Conservation (phyloP, 2,888 invertebrate species). For the Frankliniella intonsa region DNA sequence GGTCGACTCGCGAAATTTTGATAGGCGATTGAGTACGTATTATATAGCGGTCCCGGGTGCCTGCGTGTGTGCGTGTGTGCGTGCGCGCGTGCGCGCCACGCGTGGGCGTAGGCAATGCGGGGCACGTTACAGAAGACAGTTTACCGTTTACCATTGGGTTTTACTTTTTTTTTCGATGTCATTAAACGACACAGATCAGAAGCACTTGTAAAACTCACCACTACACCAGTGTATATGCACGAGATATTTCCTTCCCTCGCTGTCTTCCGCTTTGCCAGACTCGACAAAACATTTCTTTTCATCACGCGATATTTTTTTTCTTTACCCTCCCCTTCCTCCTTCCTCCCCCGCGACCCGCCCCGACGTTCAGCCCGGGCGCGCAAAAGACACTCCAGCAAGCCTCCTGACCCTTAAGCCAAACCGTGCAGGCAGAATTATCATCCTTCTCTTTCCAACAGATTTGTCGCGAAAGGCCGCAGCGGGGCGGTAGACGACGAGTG, state of each 20-base stretch:
- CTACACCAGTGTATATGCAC: too few species aligned
- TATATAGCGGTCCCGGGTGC: too few species aligned
- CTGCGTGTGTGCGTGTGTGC: not conserved
- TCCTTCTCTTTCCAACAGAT: conserved; percentile 11
- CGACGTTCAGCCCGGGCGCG: not conserved
- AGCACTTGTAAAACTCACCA: too few species aligned
- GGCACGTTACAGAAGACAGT: too few species aligned
- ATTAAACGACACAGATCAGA: too few species aligned
- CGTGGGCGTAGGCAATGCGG: too few species aligned
- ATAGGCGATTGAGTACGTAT: not conserved
- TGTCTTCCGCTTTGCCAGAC: conserved; percentile 22
- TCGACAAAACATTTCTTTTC: conserved; percentile 4
- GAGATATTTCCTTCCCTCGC: not conserved
- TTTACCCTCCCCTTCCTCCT: not conserved
- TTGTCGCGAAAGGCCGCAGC: not conserved
- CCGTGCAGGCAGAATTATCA: not conserved
- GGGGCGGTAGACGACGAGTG: too few species aligned
- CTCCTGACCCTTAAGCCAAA: not conserved
- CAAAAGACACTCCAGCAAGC: not conserved
- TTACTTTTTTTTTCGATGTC: too few species aligned
- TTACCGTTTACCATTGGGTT: too few species aligned
- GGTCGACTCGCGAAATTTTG: not conserved
- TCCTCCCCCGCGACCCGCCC: not conserved
- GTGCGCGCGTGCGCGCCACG: not conserved
- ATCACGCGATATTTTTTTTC: not conserved